Evolutionary conservation across 2,113 vertebrate species (phyloP).

Genomic region (Peucedramus taeniatus): DNA sequence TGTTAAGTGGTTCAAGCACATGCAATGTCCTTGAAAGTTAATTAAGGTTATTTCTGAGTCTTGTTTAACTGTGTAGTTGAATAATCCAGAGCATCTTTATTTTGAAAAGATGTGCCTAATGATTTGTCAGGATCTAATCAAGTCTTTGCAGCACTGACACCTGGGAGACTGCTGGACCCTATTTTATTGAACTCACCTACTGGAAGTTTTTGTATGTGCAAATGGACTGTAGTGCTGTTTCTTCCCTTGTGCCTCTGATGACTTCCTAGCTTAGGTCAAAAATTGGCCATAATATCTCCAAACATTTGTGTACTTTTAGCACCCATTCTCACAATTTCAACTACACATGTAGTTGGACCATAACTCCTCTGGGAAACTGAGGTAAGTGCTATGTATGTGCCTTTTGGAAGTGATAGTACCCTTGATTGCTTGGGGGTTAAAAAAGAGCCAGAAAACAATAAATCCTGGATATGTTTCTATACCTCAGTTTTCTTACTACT

Average conservation of each 20-base stretch:
- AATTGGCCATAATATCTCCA: background rate
- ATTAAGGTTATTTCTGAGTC: background rate
- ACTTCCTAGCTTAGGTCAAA: background rate
- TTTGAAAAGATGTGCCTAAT: background rate
- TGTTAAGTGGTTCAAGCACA: background rate
- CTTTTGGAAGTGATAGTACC: background rate
- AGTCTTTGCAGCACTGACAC: background rate
- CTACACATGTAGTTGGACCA: background rate
- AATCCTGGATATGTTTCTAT: background rate
- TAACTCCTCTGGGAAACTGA: background rate
- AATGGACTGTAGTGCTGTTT: background rate
- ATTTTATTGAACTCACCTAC: background rate
- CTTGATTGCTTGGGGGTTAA: background rate
- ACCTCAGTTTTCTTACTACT: background rate
- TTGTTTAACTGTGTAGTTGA: background rate
- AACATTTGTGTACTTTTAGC: background rate
- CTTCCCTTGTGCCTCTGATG: background rate
- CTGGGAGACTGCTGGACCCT: background rate
- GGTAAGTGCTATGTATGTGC: background rate
- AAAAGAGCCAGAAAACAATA: background rate
- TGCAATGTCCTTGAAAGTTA: background rate
- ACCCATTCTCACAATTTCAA: background rate
- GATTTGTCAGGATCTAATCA: background rate
- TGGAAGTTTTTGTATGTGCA: background rate
- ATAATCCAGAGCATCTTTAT: background rate